Percentiles rank a stretch among this genome's conserved stretches.
These are phyloP conservation scores for Bombyx huttoni DNA, from an alignment of 2,888 invertebrate species.

Conservation along the genomic window DNA sequence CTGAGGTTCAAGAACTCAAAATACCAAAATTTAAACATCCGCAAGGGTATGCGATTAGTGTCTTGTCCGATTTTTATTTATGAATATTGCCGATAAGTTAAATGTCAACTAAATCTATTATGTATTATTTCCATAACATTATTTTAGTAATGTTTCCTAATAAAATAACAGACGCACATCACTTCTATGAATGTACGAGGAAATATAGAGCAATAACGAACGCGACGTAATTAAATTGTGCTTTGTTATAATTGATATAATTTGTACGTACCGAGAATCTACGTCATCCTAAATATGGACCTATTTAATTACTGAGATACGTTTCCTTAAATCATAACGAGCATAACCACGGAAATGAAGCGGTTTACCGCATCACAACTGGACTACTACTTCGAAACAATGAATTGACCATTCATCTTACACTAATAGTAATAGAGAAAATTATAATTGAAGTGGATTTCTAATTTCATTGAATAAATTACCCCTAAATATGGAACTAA, in stretches of 20 bases:
- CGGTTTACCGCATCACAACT: constrained; percentile 34
- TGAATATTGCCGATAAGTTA: no score
- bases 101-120: no score
- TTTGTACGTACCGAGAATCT: neutral
- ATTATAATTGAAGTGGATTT: neutral
- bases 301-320: constrained; percentile 16
- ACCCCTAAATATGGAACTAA: no score
- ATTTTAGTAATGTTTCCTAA: neutral
- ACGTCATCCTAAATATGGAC: constrained; percentile 1
- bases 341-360: constrained; percentile 31
- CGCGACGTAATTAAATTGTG: neutral
- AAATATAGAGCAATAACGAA: neutral
- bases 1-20: no score
- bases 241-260: neutral
- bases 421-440: no score
- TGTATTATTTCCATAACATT: no score
- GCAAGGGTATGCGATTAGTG: no score
- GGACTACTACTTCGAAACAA: constrained; percentile 1
- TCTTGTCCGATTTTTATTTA: no score
- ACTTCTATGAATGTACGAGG: neutral
- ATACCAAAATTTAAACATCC: no score
- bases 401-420: neutral
- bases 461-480: no score
- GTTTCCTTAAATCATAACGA: constrained; percentile 32
- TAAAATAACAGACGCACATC: neutral